Conservation (phyloP, 2,113 vertebrate genomes). For the Lepisosteus osseus region DNA sequence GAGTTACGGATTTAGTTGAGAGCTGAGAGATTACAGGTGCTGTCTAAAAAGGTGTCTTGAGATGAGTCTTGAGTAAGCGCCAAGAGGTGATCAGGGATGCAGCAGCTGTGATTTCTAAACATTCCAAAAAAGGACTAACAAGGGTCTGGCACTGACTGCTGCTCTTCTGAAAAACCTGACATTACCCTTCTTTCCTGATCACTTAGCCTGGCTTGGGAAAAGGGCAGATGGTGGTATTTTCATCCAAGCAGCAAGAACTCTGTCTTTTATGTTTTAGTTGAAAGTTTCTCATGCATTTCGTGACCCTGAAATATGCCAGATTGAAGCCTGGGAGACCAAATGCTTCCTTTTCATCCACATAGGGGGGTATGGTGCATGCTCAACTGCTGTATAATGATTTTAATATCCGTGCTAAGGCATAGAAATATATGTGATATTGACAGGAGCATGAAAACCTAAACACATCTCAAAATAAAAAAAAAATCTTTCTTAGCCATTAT, state of each 20-base stretch:
- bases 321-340: not conserved
- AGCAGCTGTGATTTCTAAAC: no score
- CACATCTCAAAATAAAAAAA: no score
- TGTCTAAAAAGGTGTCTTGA: no score
- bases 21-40: no score
- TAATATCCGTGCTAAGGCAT: no score
- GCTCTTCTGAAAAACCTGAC: not conserved
- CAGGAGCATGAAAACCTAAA: no score
- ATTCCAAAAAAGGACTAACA: slow-evolving; percentile 6
- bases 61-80: not conserved
- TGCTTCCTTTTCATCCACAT: slow-evolving; percentile 6
- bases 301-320: slow-evolving; percentile 4
- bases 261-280: not conserved
- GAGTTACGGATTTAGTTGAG: no score
- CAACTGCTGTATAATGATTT: no score
- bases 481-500: no score
- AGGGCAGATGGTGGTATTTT: slow-evolving; percentile 11
- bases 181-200: not conserved
- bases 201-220: slow-evolving; percentile 27
- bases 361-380: not conserved
- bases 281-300: slow-evolving; percentile 1
- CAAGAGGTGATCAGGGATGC: slow-evolving; percentile 3
- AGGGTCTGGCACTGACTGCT: not conserved
- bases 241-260: slow-evolving; percentile 36
- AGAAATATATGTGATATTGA: no score